A percentile compares a stretch with the other conserved stretches of the same genome.
phyloP scores from a whole-genome alignment of 2,888 invertebrate species.

The Troides aeacus region DNA sequence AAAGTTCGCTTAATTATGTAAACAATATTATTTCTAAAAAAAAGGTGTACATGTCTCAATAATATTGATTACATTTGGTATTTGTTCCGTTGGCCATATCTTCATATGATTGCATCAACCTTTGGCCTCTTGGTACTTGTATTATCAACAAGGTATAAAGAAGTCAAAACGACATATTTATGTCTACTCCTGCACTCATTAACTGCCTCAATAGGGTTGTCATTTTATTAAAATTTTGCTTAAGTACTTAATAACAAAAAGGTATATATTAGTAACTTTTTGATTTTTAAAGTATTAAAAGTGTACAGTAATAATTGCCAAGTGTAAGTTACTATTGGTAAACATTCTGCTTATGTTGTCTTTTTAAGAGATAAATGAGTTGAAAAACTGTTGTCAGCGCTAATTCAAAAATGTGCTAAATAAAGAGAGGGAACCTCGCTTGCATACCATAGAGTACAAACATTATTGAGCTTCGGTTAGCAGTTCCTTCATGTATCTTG shows the following conservation, averaged over 20 bases:
- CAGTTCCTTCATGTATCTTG: too few relatives aligned
- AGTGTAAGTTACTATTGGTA: too few relatives aligned
- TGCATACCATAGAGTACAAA: too few relatives aligned
- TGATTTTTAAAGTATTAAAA: slow-evolving; percentile 17
- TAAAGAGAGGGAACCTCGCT: too few relatives aligned
- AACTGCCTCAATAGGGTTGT: slow-evolving; percentile 43
- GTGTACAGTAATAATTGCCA: too few relatives aligned
- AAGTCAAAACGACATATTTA: slow-evolving; percentile 67
- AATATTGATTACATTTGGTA: slow-evolving; percentile 53
- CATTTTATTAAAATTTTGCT: slow-evolving; percentile 6
- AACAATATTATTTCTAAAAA: slow-evolving; percentile 1
- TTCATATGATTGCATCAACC: slow-evolving; percentile 73
- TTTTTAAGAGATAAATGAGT: too few relatives aligned
- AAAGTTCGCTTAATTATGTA: not conserved
- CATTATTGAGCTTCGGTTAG: too few relatives aligned
- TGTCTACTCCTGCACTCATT: slow-evolving; percentile 49
- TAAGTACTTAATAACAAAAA: slow-evolving; percentile 16
- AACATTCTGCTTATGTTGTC: too few relatives aligned
- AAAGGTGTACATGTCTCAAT: slow-evolving; percentile 18
- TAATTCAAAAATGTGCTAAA: too few relatives aligned
- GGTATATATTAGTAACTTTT: slow-evolving; percentile 13
- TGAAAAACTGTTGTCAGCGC: too few relatives aligned
- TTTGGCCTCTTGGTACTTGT: slow-evolving; percentile 56
- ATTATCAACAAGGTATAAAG: slow-evolving; percentile 72
- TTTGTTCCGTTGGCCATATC: slow-evolving; percentile 69